These are phyloP conservation scores for Caenorhabditis afra DNA, from an alignment of 2,888 invertebrate species.

Conservation along the genomic window DNA sequence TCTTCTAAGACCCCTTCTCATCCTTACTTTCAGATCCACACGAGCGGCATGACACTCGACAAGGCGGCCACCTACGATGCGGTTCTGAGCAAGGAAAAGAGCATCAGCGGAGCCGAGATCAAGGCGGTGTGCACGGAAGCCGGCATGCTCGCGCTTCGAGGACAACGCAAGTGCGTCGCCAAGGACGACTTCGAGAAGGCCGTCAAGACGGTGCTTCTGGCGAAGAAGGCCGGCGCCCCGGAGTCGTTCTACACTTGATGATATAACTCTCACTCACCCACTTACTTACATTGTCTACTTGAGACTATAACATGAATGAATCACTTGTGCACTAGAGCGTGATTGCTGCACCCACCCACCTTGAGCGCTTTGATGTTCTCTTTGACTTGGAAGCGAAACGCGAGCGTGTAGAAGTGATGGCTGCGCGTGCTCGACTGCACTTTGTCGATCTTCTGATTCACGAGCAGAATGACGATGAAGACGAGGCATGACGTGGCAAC, in stretches of 20 bases:
- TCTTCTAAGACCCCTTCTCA: neutral
- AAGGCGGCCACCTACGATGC: slow-evolving; percentile 97
- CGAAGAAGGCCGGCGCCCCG: slow-evolving; percentile 99
- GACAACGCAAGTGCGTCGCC: slow-evolving; percentile 98
- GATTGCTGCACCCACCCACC: too few relatives aligned
- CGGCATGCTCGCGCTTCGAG: slow-evolving; percentile 95
- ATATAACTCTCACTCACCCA: too few relatives aligned
- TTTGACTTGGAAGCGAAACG: slow-evolving; percentile 46
- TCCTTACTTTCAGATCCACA: slow-evolving; percentile 86
- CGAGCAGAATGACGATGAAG: slow-evolving; percentile 19
- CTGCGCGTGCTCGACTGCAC: neutral
- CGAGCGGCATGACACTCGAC: slow-evolving; percentile 97
- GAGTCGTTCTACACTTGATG: slow-evolving; percentile 90
- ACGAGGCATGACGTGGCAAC: slow-evolving; percentile 20
- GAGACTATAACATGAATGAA: too few relatives aligned
- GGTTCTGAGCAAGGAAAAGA: slow-evolving; percentile 97
- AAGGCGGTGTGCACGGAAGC: slow-evolving; percentile 99
- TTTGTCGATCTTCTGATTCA: slow-evolving; percentile 33
- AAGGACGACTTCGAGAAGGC: slow-evolving; percentile 99
- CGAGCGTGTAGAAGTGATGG: slow-evolving; percentile 28
- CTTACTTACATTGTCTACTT: too few relatives aligned
- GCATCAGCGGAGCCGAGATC: slow-evolving; percentile 88
- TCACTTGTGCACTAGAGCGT: neutral
- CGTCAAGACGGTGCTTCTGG: slow-evolving; percentile 97
- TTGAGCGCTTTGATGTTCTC: slow-evolving; percentile 44